A percentile compares a stretch with the other conserved stretches of the same genome.
Conservation (phyloP, 2,797 vertebrate species). For the Sebastes taczanowskii region DNA sequence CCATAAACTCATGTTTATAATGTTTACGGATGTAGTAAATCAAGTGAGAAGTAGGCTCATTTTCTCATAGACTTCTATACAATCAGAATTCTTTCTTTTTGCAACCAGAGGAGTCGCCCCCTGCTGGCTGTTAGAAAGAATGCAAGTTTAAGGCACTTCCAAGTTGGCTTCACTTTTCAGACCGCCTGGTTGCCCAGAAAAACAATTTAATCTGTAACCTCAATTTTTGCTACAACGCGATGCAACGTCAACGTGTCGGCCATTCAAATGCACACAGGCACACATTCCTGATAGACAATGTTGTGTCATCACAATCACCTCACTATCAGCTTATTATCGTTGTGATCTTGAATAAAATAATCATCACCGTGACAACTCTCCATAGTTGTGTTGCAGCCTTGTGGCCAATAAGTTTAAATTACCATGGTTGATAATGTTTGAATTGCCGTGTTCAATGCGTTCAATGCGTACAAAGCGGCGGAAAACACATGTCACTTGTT, state of each 20-base stretch:
- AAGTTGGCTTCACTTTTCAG: not conserved
- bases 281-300: not conserved
- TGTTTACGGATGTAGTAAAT: too few relatives aligned
- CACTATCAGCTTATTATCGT: accelerated
- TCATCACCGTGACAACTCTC: not conserved
- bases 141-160: not conserved
- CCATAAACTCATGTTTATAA: too few relatives aligned
- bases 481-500: too few relatives aligned
- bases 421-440: not conserved
- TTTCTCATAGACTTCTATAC: too few relatives aligned
- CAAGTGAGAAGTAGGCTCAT: too few relatives aligned
- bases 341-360: not conserved
- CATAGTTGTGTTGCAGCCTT: not conserved
- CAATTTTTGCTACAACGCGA: not conserved
- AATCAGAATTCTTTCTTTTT: too few relatives aligned
- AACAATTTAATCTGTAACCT: not conserved
- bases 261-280: not conserved
- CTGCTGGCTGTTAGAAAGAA: not conserved
- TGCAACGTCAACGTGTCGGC: not conserved
- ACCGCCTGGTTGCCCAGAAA: not conserved
- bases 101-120: not conserved
- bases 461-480: too few relatives aligned
- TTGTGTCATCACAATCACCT: not conserved
- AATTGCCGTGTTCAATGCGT: too few relatives aligned
- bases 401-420: not conserved